Percentiles rank a stretch among this genome's conserved stretches.
Conservation (phyloP, 2,113 vertebrate species). For the Trogon surrucura region DNA sequence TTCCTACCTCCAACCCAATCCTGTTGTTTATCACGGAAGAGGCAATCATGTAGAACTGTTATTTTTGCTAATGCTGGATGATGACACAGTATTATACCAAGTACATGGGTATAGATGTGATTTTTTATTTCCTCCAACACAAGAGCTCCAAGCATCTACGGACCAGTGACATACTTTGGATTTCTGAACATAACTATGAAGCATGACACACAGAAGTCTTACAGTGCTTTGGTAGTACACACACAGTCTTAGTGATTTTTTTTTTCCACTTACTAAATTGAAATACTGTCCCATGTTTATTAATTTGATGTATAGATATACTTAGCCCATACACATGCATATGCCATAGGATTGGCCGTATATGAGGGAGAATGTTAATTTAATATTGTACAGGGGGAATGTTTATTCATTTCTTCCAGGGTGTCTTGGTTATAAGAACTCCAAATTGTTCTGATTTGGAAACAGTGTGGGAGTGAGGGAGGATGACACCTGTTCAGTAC, state of each 20-base stretch:
- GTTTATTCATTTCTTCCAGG: neutral
- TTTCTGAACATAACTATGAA: neutral
- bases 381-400: neutral
- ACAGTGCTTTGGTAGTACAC: neutral
- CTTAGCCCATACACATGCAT: neutral
- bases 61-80: neutral
- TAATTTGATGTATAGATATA: neutral
- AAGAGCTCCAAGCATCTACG: neutral
- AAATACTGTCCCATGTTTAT: neutral
- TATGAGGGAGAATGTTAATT: neutral
- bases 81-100: neutral
- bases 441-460: constrained; percentile 1
- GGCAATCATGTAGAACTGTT: neutral
- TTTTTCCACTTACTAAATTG: neutral
- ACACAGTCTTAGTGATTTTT: neutral
- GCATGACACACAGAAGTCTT: neutral
- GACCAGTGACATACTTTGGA: neutral
- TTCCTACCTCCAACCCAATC: neutral
- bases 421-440: neutral
- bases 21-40: neutral
- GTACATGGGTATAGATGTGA: neutral
- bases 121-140: neutral
- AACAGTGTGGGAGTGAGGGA: neutral
- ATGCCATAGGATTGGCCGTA: neutral
- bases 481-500: constrained; percentile 6